A percentile compares a stretch with the other conserved stretches of the same genome.
Conservation (phyloP, 2,113 vertebrate species). For the Myrmecobius fasciatus region DNA sequence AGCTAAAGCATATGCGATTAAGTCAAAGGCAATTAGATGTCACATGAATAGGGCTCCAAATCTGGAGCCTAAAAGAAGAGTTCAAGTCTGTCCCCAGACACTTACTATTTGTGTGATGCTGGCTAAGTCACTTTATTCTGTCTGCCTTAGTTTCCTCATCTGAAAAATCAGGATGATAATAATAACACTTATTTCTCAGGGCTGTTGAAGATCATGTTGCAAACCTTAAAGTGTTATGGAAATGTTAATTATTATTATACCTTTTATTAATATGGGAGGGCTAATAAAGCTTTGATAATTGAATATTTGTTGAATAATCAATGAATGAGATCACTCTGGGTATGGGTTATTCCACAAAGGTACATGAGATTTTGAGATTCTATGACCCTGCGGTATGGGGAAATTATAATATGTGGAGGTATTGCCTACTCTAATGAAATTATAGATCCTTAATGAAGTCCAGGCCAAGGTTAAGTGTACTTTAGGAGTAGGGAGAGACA, state of each 20-base stretch:
- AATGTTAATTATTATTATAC: neutral
- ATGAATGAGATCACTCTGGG: neutral
- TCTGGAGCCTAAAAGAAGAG: neutral
- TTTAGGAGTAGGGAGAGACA: neutral
- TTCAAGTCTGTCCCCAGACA: neutral
- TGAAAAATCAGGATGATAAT: neutral
- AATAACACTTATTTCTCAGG: neutral
- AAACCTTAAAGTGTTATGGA: neutral
- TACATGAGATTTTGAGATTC: neutral
- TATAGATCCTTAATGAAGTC: neutral
- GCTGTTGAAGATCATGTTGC: neutral
- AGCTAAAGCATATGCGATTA: neutral
- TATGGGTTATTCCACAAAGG: neutral
- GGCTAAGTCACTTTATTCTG: neutral
- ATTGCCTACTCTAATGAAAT: neutral
- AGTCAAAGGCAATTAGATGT: neutral
- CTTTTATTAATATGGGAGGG: neutral
- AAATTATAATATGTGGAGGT: neutral
- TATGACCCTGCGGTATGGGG: neutral
- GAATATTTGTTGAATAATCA: neutral
- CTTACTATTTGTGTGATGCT: neutral
- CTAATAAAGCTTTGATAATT: neutral
- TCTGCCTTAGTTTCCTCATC: neutral
- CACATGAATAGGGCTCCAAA: neutral
- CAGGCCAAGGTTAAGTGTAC: neutral